Conservation (phyloP, 2,888 invertebrate genomes). For the Drosophila falleni region DNA sequence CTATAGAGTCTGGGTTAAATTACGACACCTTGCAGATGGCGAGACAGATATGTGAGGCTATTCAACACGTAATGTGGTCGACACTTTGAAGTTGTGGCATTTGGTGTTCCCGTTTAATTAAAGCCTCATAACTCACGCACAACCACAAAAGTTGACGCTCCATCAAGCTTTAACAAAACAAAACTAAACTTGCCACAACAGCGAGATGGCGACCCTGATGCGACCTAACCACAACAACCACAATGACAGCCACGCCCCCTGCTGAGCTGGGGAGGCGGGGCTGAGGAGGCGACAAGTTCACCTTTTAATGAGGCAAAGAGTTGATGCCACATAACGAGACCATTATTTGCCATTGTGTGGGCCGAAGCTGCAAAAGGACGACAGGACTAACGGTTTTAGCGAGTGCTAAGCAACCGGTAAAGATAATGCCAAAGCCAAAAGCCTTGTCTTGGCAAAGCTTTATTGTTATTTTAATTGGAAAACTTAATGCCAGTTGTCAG, state of each 20-base stretch:
- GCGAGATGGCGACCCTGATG: constrained; percentile 18
- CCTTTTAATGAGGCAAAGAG: constrained; percentile 80
- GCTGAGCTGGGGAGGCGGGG: not conserved
- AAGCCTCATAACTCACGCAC: constrained; percentile 34
- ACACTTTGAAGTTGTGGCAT: not conserved
- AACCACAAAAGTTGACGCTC: constrained; percentile 45
- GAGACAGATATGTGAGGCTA: not conserved
- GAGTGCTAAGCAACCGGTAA: constrained; percentile 44
- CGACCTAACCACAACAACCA: constrained; percentile 49
- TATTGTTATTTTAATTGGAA: constrained; percentile 81
- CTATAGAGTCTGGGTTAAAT: not conserved
- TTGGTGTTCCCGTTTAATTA: constrained; percentile 20
- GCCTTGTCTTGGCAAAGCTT: constrained; percentile 41
- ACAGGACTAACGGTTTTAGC: constrained; percentile 45
- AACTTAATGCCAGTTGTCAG: constrained; percentile 64
- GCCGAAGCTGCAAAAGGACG: not conserved
- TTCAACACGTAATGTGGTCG: constrained; percentile 7
- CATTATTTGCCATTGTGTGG: constrained; percentile 69
- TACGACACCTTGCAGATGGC: not conserved
- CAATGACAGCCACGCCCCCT: constrained; percentile 40
- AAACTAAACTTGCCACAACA: constrained; percentile 24
- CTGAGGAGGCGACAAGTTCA: constrained; percentile 50
- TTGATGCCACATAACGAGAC: constrained; percentile 76
- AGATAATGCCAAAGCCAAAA: constrained; percentile 51
- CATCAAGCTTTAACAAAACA: constrained; percentile 43